Evolutionary conservation across 2,113 vertebrate species (phyloP).

Genomic region (Mungos mungo): DNA sequence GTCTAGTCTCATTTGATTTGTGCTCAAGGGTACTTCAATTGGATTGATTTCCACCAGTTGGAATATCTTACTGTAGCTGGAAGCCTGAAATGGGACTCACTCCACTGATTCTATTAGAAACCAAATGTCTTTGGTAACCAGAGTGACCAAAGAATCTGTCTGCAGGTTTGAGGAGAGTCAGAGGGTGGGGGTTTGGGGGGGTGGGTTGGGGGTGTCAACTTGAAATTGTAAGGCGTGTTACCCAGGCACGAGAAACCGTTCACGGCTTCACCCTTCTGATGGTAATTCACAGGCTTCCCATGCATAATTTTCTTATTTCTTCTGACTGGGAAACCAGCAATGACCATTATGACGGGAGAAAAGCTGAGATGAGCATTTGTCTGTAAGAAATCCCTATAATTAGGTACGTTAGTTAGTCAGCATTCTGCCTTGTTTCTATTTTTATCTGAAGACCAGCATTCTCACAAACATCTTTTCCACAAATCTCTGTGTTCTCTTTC

Average conservation of each 20-base stretch:
- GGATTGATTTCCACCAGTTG: constrained; percentile 82
- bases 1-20: constrained; percentile 87
- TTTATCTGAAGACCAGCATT: constrained; percentile 31
- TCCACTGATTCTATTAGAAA: constrained; percentile 78
- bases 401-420: constrained; percentile 46
- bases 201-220: neutral
- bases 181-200: neutral
- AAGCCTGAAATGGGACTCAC: constrained; percentile 77
- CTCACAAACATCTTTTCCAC: neutral
- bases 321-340: constrained; percentile 10
- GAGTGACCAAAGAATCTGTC: constrained; percentile 65
- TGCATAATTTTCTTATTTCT: constrained; percentile 7
- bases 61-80: constrained; percentile 82
- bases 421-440: constrained; percentile 50
- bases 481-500: constrained; percentile 17
- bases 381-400: constrained; percentile 44
- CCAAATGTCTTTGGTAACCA: constrained; percentile 57
- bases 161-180: constrained; percentile 48
- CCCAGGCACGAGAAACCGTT: neutral
- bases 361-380: neutral
- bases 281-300: neutral
- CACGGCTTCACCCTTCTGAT: neutral
- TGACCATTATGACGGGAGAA: neutral
- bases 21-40: constrained; percentile 83
- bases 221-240: neutral